phyloP scores from a whole-genome alignment of 2,888 invertebrate genomes.

The Caradrina clavipalpis region DNA sequence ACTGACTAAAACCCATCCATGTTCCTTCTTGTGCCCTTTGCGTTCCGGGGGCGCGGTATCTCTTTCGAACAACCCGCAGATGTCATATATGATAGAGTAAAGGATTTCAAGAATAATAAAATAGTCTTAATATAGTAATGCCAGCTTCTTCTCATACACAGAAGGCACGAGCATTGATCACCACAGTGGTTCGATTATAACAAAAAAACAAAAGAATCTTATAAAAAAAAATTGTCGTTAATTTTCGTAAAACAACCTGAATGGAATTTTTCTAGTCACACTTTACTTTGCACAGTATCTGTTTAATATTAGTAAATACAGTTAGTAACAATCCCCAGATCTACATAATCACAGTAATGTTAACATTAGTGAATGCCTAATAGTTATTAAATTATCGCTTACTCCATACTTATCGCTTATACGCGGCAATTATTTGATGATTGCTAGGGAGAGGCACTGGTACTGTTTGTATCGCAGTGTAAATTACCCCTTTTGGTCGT shows the following conservation, averaged over 20 bases:
- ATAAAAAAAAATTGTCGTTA: not conserved
- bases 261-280: not conserved
- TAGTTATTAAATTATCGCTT: constrained; percentile 73
- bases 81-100: no score
- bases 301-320: constrained; percentile 34
- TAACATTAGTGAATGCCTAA: constrained; percentile 65
- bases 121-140: no score
- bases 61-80: no score
- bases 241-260: not conserved
- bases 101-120: no score
- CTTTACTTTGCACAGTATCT: not conserved
- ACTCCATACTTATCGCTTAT: constrained; percentile 70
- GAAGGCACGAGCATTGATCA: no score
- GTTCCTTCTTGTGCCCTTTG: no score
- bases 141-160: no score
- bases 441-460: constrained; percentile 57
- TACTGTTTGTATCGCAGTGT: constrained; percentile 50
- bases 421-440: constrained; percentile 70
- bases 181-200: no score
- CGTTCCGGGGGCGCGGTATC: no score
- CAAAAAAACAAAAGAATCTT: no score
- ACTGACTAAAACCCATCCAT: no score
- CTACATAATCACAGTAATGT: constrained; percentile 62
- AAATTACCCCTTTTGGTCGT: constrained; percentile 67
- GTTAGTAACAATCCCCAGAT: constrained; percentile 51